Conservation (phyloP, 2,113 vertebrate genomes). For the human region DNA sequence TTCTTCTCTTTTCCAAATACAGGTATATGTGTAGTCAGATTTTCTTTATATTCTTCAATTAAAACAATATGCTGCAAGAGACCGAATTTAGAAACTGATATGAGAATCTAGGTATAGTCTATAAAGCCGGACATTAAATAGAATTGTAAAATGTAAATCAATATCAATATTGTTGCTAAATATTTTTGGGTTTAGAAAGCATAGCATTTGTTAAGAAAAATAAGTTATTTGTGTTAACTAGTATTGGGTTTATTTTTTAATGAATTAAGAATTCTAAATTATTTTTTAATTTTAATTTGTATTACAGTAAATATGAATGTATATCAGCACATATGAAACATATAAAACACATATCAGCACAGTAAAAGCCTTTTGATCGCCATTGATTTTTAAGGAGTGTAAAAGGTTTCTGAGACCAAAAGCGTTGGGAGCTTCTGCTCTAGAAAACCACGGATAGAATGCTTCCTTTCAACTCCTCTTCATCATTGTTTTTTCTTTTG, state of each 20-base stretch:
- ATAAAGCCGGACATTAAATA: background rate
- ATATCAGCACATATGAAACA: background rate
- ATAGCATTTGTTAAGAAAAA: background rate
- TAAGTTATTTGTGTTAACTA: background rate
- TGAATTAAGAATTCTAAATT: background rate
- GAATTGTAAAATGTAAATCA: slow-evolving; percentile 27
- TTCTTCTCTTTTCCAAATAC: background rate
- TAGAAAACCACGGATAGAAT: background rate
- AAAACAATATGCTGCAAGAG: background rate
- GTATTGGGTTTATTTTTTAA: background rate
- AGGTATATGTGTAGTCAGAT: background rate
- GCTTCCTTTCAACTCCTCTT: background rate
- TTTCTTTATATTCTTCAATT: background rate
- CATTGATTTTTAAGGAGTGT: background rate
- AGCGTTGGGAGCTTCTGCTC: background rate
- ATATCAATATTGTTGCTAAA: background rate
- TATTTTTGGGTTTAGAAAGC: slow-evolving; percentile 15
- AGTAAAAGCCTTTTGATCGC: background rate
- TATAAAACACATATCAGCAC: no score
- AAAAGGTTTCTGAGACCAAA: background rate
- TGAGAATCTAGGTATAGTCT: background rate
- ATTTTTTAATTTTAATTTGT: background rate
- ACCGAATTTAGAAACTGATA: background rate
- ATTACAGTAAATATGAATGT: background rate
- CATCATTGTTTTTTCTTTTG: background rate